Evolutionary conservation across 2,888 invertebrate species (phyloP), one percentile per base, ranked within the genome.

Genomic region (Ellobium chinense): DNA sequence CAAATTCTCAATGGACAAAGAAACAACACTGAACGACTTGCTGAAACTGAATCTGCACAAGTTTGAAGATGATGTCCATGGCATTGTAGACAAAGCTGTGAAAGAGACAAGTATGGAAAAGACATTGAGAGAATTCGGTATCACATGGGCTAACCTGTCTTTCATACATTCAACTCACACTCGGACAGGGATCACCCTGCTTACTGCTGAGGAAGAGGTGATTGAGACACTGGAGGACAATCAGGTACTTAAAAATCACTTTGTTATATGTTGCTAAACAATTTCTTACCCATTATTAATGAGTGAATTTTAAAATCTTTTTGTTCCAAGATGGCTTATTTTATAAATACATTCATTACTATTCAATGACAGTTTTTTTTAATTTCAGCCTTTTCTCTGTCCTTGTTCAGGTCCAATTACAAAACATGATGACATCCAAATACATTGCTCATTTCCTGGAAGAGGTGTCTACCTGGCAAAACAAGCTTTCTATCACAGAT

Each of bases 21-120:
- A 96, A 84, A 99, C 98, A 14, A 98, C 98, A 0, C 93, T 99
- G 87, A 96, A 97, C 1, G 98, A 99, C 92, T 94, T 99, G 29
- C 94, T 99, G 83, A 97, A 97, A 5, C 93, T 99, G 72, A 98
- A 98, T 93, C 94, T 99, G 9, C 98, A 99, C 92, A 97, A 98
- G 93, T 98, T 97, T 93, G 99, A 99, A 93, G 99, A 99, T 92
- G 98, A 99, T 93, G 98, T 92, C 0, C 97, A 98, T 91, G 97
- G 97, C 92, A 98, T 99, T 88, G 99, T 99, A 9, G 99, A 99
- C 92, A 98, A 98, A 94, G 98, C 99, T 0, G 98, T 98, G 0
- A 99, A 99, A 93, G 99, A 99, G 94, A 98, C 98, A 97, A 97
- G 97, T 1, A 99, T 98, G 98, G 99, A 99, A 93, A 98, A 98